Base-by-base conservation (phyloP, 2,113 vertebrate species). In the Colaptes auratus region DNA sequence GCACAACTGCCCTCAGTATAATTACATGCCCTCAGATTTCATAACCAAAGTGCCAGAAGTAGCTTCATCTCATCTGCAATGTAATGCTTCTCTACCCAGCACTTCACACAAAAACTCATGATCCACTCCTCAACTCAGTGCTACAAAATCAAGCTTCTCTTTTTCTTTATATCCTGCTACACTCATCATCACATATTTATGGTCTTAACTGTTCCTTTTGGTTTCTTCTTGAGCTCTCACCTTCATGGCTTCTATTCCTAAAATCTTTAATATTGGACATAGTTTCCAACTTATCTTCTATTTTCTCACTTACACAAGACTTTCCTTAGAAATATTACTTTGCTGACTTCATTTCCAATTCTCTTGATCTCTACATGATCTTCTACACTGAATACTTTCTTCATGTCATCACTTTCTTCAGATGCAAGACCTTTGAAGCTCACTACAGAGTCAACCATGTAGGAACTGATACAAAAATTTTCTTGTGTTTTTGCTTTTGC, bases 321-420 rank as follows among this genome's bases (percentile, higher is more conserved):
- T 76, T 92, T 89, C 87, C 84, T 96, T 56, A 92, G 75, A 93
- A 78, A 92, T 63, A 80, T 9, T 80, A 77, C 75, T 91, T 91
- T 60, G 56, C 78, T 89, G 85, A 93, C 64, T 93, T 93, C 3
- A 3, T 92, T 94, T 94, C 74, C 92, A 93, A 24, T 92, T 94
- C 84, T 89, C 91, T 96, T 96, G 83, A 95, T 96, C 84, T 96
- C 92, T 85, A 76, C 28, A 1, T 78, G 86, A 86, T 94, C 89
- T 88, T 75, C 77, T 70, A 92, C 52, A 81, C n/a, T 53, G 44
- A 94, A 82, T 39, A 53, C 36, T 75, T 94, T 86, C 88, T 81
- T 84, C 77, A 44, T 56, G 78, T 79, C 74, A 90, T 92, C 59
- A 44, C 56, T 87, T 85, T 77, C 71, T 60, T 82, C 67, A 80